A percentile compares a stretch with the other conserved stretches of the same genome.
These are phyloP conservation scores for Drepana arcuata DNA, from an alignment of 1,140 invertebrate genomes.

Conservation along the genomic window DNA sequence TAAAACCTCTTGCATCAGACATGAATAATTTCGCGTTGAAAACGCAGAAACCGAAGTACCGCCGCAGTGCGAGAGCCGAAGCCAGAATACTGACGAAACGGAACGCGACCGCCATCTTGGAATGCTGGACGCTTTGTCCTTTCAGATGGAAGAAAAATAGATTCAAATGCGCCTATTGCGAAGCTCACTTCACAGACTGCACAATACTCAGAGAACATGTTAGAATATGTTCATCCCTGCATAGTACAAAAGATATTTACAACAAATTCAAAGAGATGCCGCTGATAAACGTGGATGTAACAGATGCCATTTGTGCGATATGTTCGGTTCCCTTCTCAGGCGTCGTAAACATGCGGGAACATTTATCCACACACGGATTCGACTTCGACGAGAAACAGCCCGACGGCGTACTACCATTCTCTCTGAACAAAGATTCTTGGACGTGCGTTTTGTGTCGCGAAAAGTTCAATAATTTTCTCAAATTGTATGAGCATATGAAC, in stretches of 20 bases:
- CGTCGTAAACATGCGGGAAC: slow-evolving; percentile 33
- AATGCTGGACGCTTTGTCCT: slow-evolving; percentile 45
- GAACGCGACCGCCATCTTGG: slow-evolving; percentile 43
- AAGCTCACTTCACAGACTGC: slow-evolving; percentile 43
- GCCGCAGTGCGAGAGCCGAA: slow-evolving; percentile 40
- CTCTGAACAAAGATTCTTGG: slow-evolving; percentile 46
- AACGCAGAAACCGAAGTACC: slow-evolving; percentile 17
- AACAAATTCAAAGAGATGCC: slow-evolving; percentile 60
- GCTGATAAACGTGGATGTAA: slow-evolving; percentile 49
- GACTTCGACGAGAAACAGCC: slow-evolving; percentile 36
- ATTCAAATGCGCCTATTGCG: slow-evolving; percentile 58
- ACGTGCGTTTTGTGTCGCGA: slow-evolving; percentile 45
- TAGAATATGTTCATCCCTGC: slow-evolving; percentile 23
- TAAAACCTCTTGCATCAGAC: slow-evolving; percentile 15
- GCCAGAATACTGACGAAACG: slow-evolving; percentile 44
- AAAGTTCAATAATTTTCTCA: slow-evolving; percentile 55
- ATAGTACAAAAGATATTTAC: slow-evolving; percentile 49
- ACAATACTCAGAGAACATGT: slow-evolving; percentile 37
- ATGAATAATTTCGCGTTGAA: slow-evolving; percentile 9
- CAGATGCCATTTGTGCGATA: slow-evolving; percentile 30
- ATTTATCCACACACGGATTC: slow-evolving; percentile 40
- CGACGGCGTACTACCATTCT: slow-evolving; percentile 50
- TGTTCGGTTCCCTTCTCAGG: slow-evolving; percentile 28
- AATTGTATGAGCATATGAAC: slow-evolving; percentile 67
- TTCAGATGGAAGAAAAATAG: slow-evolving; percentile 56